phyloP scores from a whole-genome alignment of 2,113 vertebrate genomes.

The Chionomys nivalis region DNA sequence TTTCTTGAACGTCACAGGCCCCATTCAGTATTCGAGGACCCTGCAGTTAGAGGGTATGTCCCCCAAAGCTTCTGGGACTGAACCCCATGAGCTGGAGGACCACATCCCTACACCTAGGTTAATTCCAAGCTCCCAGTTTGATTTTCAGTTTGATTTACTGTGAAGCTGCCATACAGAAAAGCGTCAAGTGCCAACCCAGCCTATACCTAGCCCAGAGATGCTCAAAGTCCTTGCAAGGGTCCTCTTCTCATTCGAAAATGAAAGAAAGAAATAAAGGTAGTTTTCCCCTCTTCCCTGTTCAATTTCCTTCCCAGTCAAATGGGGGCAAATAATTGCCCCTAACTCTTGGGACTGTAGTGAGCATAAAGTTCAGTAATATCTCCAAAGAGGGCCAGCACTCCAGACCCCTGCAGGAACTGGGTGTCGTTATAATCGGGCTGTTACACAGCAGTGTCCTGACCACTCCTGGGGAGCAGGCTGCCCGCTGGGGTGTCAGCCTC shows the following conservation, averaged over 20 bases:
- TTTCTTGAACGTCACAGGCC: not conserved
- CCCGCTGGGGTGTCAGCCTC: not conserved
- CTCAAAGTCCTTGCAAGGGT: not conserved
- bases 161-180: not conserved
- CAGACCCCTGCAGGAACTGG: accelerated
- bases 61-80: not conserved
- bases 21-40: not conserved
- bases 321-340: not conserved
- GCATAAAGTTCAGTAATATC: not conserved
- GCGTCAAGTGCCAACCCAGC: not conserved
- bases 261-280: not conserved
- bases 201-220: not conserved
- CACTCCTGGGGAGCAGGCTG: not conserved
- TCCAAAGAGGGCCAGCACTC: accelerated
- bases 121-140: not conserved
- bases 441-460: not conserved
- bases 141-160: not conserved
- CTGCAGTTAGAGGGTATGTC: not conserved
- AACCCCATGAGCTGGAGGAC: not conserved
- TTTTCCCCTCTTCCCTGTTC: not conserved
- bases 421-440: accelerated
- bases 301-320: not conserved
- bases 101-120: accelerated
- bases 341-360: not conserved
- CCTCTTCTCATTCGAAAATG: not conserved